Evolutionary conservation across 1,140 invertebrate species (phyloP).

Genomic region (Dreissena polymorpha): DNA sequence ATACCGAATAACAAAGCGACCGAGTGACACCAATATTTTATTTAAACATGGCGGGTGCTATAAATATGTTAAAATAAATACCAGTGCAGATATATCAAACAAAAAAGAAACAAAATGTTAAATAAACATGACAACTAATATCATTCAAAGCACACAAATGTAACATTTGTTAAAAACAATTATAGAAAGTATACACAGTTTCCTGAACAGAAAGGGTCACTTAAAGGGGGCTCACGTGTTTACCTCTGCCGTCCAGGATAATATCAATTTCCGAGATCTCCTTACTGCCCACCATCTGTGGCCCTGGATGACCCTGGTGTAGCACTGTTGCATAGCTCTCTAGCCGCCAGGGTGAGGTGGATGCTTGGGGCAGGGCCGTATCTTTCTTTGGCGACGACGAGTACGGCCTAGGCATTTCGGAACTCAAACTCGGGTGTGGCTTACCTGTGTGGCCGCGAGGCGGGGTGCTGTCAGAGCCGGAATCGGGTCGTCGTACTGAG

Average conservation of each 20-base stretch:
- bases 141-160: too few species aligned
- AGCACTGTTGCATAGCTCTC: constrained; percentile 74
- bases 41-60: too few species aligned
- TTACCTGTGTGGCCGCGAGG: constrained; percentile 70
- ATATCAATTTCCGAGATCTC: constrained; percentile 52
- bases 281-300: constrained; percentile 57
- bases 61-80: too few species aligned
- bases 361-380: constrained; percentile 45
- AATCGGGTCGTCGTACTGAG: constrained; percentile 62
- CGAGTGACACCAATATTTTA: too few species aligned
- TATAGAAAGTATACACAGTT: too few species aligned
- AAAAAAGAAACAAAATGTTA: too few species aligned
- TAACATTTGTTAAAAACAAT: too few species aligned
- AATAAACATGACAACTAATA: too few species aligned
- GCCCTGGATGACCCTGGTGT: constrained; percentile 64
- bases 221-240: background rate
- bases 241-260: constrained; percentile 52
- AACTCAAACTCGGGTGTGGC: constrained; percentile 27
- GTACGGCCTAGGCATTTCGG: constrained; percentile 28
- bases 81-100: too few species aligned
- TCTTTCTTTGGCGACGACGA: constrained; percentile 16
- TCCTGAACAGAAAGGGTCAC: too few species aligned
- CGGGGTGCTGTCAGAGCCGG: constrained; percentile 51
- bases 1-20: too few species aligned
- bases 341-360: constrained; percentile 49